Evolutionary conservation across 2,797 vertebrate genomes (phyloP).

Genomic region (Neostethus bicornis): DNA sequence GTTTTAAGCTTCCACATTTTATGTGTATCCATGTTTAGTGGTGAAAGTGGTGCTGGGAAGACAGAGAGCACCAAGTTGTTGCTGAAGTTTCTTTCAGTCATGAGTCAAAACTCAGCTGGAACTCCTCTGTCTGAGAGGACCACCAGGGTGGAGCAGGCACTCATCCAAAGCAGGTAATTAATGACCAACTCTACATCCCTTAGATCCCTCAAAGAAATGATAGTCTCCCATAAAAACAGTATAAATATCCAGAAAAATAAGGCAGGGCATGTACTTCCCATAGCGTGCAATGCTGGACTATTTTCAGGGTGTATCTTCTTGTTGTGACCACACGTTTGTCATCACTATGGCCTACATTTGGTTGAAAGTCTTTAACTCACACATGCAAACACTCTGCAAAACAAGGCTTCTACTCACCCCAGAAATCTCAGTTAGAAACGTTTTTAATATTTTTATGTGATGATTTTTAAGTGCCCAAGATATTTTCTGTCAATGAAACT

Average conservation of each 20-base stretch:
- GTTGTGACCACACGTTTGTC: background rate
- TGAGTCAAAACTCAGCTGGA: constrained; percentile 86
- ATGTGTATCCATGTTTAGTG: constrained; percentile 65
- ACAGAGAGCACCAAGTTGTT: constrained; percentile 93
- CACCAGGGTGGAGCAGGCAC: constrained; percentile 88
- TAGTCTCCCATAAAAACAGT: background rate
- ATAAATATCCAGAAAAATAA: no score
- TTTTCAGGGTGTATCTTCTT: background rate
- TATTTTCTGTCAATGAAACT: background rate
- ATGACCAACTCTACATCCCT: background rate
- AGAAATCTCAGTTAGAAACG: background rate
- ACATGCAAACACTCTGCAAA: background rate
- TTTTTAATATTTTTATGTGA: background rate
- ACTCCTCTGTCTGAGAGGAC: constrained; percentile 80
- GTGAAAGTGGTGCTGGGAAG: constrained; percentile 94
- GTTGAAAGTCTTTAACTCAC: background rate
- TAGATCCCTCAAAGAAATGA: background rate
- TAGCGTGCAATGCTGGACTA: background rate
- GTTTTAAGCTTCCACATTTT: background rate
- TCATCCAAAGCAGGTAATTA: constrained; percentile 89
- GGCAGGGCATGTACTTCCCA: no score
- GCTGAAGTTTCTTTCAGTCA: constrained; percentile 90
- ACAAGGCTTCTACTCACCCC: background rate
- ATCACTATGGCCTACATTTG: background rate
- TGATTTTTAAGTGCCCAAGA: background rate